A percentile compares a stretch with the other conserved stretches of the same genome.
Evolutionary conservation across 2,888 invertebrate genomes (phyloP).

Genomic region (Alcis repandata): DNA sequence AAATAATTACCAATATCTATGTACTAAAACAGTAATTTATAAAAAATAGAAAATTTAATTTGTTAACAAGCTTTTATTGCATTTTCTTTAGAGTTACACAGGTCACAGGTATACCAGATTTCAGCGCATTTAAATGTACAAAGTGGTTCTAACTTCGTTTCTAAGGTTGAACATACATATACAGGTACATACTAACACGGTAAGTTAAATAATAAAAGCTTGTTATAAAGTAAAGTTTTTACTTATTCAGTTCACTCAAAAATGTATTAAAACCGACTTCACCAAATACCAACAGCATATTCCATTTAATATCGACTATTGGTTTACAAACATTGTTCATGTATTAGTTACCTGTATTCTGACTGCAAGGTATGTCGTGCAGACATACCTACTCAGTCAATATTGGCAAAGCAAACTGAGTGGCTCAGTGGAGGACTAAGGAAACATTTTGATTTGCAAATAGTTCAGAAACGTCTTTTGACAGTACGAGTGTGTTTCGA

Average conservation of each 20-base stretch:
- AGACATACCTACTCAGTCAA: constrained; percentile 35
- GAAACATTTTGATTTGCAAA: constrained; percentile 1
- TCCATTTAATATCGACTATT: neutral
- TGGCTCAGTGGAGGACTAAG: constrained; percentile 8
- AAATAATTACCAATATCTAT: too few species aligned
- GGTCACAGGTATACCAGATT: too few species aligned
- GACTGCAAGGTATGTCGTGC: constrained; percentile 22
- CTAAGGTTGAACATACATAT: too few species aligned
- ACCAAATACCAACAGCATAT: neutral
- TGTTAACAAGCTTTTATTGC: too few species aligned
- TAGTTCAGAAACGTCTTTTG: neutral
- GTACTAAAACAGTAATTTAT: too few species aligned
- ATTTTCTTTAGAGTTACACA: too few species aligned
- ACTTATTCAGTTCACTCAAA: neutral
- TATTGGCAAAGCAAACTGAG: constrained; percentile 46
- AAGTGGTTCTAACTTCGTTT: too few species aligned
- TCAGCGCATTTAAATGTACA: too few species aligned
- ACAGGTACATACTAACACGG: too few species aligned
- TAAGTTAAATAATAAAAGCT: too few species aligned
- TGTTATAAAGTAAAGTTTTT: too few species aligned
- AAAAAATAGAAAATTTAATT: too few species aligned
- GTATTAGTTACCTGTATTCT: constrained; percentile 14
- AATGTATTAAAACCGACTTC: neutral
- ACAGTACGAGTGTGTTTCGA: neutral
- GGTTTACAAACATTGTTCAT: constrained; percentile 1